Base-by-base conservation (phyloP, 1,140 invertebrate genomes). In the Drosophila ogumai region DNA sequence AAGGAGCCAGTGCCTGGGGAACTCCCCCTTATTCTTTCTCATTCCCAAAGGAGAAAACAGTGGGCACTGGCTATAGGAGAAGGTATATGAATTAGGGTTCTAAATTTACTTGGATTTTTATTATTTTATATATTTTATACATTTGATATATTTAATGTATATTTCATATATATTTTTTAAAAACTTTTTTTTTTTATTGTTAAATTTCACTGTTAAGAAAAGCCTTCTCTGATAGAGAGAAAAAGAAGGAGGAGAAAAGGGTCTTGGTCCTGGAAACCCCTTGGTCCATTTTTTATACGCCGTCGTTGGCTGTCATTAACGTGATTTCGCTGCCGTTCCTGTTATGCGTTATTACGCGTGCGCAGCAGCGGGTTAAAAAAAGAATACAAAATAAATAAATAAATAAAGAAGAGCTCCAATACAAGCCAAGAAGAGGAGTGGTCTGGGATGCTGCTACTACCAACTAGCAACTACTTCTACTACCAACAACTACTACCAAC, bases 281-380 rank as follows among this genome's bases (percentile, higher is more conserved):
- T 52, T 34, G 10, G 12, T 19, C 12, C 17, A 52, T 52, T 34
- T 52, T 52, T 54, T 54, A 54, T 54, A 36, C 69, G 64, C 60
- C 68, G 81, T 81, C 74, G 77, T 71, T 69, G 28, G 19, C 81
- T 90, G 85, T 90, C 85, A 90, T 88, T 90, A 90, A 84, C 85
- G 85, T 90, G 84, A 88, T 81, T 85, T 73, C 77, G 81, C 76
- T 47, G 80, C 50, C 66, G 63, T 68, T 77, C 43, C 55, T 78
- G 86, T 68, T 88, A 82, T 87, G 84, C 84, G 84, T 88, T 88
- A 82, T 90, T 88, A 81, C 85, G 84, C 84, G 76, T 88, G 84
- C 84, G 75, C 82, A 65, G 61, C 58, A 46, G 47, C 15, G 7
- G 31, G 13, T 8, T 19, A 13, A 40, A 55, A n/a, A 46, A 17